Percentiles rank a stretch among this genome's conserved stretches.
phyloP scores from a whole-genome alignment of 2,888 invertebrate species.

The Phrixothrix hirtus region DNA sequence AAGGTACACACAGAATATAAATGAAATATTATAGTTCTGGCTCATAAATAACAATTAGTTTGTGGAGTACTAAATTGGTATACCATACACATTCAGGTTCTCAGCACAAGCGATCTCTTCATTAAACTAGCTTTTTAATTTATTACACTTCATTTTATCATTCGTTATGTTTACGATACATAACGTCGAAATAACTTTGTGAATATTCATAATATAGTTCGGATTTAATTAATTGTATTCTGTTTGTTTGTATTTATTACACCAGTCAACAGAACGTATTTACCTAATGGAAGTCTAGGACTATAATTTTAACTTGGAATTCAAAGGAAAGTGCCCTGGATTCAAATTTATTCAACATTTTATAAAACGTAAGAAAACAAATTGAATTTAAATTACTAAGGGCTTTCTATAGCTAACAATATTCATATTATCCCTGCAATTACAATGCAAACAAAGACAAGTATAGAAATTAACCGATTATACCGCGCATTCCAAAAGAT shows the following conservation, averaged over 20 bases:
- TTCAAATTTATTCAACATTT: too few relatives aligned
- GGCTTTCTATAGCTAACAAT: too few relatives aligned
- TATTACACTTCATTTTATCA: constrained; percentile 41
- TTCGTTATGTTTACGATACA: constrained; percentile 33
- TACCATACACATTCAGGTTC: constrained; percentile 45
- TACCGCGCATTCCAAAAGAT: too few relatives aligned
- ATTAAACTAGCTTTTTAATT: constrained; percentile 47
- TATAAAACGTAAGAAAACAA: too few relatives aligned
- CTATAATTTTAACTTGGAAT: too few relatives aligned
- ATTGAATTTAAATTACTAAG: too few relatives aligned
- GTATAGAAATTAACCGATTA: too few relatives aligned
- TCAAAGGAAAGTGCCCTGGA: too few relatives aligned
- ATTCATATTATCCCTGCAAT: too few relatives aligned
- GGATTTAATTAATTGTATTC: constrained; percentile 25
- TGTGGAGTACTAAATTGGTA: constrained; percentile 48
- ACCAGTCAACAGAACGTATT: constrained; percentile 15
- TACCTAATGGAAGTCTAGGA: constrained; percentile 16
- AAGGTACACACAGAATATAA: constrained; percentile 42
- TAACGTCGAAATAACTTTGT: constrained; percentile 25
- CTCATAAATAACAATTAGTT: constrained; percentile 53
- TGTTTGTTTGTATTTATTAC: constrained; percentile 21
- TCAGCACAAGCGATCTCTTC: constrained; percentile 46
- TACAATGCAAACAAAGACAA: too few relatives aligned
- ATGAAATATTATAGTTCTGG: constrained; percentile 48
- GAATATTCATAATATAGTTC: constrained; percentile 30